Base-by-base conservation (phyloP, 2,888 invertebrate species). In the Drosophila yooni region DNA sequence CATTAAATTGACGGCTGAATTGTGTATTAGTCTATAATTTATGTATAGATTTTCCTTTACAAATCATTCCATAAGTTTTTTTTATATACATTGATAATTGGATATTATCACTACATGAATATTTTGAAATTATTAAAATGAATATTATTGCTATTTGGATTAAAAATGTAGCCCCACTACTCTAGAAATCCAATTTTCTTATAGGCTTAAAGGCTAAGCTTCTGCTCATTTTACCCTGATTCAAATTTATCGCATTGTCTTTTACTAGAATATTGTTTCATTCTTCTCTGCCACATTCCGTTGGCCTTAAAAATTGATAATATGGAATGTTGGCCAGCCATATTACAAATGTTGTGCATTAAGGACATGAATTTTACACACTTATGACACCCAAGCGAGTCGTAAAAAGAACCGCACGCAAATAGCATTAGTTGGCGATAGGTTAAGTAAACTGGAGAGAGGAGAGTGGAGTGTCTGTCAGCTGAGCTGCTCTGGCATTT, bases 271-370 rank as follows among this genome's bases (percentile, higher is more conserved):
- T 43, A 43, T 46, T 62, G 21, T 57, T 50, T 57, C 11, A 6
- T 33, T 40, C 59, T 18, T 15, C 40, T 27, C 46, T 43, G 4
- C 31, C n/a, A 13, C 15, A 54, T 40, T 58, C 15, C 25, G 21
- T 31, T 21, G 54, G 31, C 48, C 46, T 68, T 66, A 33, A 40
- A 64, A 75, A 70, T 70, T 81, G 70, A 72, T 72, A 69, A 72
- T 67, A 61, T 60, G 51, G 50, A 60, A 58, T 69, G 67, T 74
- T 79, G 40, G 78, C 31, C 62, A 48, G 52, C 70, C 53, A 72
- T 73, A 71, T 82, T 82, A 84, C 88, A 81, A 84, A 88, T 88
- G 81, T 84, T 84, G 82, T 76, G 83, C 85, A 88, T 85, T 88
- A 85, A 79, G 74, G 64, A 73, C 81, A 85, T 88, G 77, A 85